These are phyloP conservation scores for Drosophila watanabei DNA, from an alignment of 1,140 invertebrate genomes.

Conservation along the genomic window DNA sequence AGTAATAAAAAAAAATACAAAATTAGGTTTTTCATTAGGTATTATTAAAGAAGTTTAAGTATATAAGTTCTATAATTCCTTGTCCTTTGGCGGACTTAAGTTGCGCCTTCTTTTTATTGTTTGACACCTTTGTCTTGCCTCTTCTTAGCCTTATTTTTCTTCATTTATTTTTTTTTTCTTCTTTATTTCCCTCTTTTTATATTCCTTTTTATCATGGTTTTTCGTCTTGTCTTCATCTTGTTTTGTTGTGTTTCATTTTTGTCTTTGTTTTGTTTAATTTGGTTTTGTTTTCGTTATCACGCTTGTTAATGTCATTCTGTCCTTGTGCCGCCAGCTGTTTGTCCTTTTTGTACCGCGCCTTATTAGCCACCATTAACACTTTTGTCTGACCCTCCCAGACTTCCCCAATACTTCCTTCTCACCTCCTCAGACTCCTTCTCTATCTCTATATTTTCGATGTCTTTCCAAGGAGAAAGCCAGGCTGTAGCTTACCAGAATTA, in stretches of 20 bases:
- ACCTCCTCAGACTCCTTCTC: not conserved
- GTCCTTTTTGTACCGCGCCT: constrained; percentile 64
- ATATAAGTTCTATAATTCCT: not conserved
- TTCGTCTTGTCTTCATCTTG: constrained; percentile 28
- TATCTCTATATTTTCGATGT: not conserved
- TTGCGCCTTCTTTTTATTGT: constrained; percentile 10
- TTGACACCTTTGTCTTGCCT: constrained; percentile 45
- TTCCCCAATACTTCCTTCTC: too few species aligned
- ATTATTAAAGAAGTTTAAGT: not conserved
- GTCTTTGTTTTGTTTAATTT: constrained; percentile 2
- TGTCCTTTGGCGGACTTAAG: not conserved
- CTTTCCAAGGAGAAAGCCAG: not conserved
- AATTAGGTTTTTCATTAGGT: not conserved
- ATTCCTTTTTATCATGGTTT: constrained; percentile 23
- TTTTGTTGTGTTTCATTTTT: not conserved
- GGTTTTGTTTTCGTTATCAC: constrained; percentile 64
- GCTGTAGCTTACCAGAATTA: not conserved
- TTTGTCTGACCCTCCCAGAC: constrained; percentile 41
- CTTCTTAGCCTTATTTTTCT: not conserved
- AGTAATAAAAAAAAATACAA: too few species aligned
- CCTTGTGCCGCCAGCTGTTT: constrained; percentile 30
- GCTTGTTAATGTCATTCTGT: constrained; percentile 75
- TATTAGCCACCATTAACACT: constrained; percentile 79
- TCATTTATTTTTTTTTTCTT: constrained; percentile 6
- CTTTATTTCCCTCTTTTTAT: not conserved